Evolutionary conservation across 2,888 invertebrate species (phyloP).

Genomic region (Agriotes lineatus): DNA sequence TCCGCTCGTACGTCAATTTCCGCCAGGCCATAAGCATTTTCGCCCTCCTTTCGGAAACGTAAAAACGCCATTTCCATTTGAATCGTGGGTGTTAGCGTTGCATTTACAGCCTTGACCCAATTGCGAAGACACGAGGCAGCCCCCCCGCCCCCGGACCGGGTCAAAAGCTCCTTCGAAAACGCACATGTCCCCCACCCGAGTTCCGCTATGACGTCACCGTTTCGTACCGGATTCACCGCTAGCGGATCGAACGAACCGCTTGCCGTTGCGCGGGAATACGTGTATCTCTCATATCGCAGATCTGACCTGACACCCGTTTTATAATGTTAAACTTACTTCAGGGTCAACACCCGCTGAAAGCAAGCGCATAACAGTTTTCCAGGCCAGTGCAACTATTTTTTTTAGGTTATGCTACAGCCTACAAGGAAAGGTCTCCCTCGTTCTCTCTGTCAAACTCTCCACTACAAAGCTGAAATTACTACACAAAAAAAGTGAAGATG

Average conservation of each 20-base stretch:
- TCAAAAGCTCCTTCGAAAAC: slow-evolving; percentile 18
- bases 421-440: too few relatives aligned
- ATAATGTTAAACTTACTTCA: neutral
- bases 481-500: too few relatives aligned
- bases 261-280: neutral
- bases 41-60: too few relatives aligned
- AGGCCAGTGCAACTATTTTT: too few relatives aligned
- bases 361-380: too few relatives aligned
- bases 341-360: neutral
- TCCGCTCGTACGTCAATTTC: too few relatives aligned
- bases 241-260: slow-evolving; percentile 6
- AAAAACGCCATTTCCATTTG: slow-evolving; percentile 2
- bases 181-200: too few relatives aligned
- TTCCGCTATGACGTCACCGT: slow-evolving; percentile 15
- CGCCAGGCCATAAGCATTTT: too few relatives aligned
- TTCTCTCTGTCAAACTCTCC: too few relatives aligned
- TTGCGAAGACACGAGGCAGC: slow-evolving; percentile 22
- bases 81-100: slow-evolving; percentile 13
- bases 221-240: slow-evolving; percentile 10
- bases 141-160: slow-evolving; percentile 2
- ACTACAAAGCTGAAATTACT: too few relatives aligned
- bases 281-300: neutral
- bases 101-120: slow-evolving; percentile 23
- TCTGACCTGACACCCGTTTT: slow-evolving; percentile 4
- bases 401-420: too few relatives aligned